Evolutionary conservation across 2,797 vertebrate species (phyloP), one percentile per base, ranked within the genome.

Genomic region (Tauraco hartlaubi): DNA sequence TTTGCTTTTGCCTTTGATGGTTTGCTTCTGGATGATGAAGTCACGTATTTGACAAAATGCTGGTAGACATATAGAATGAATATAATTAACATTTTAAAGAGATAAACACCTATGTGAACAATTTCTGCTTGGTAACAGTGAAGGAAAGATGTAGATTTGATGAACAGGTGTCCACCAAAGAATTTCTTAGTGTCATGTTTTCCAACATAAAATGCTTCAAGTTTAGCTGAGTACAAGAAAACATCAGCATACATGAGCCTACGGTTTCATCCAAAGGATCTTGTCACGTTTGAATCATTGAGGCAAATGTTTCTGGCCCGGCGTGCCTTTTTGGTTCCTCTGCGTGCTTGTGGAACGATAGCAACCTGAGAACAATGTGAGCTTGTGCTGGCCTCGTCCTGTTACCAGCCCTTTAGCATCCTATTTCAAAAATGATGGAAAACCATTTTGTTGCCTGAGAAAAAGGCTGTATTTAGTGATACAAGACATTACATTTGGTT

Each of bases 71-170:
- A 20, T 14, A 52, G 46, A 58, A 56, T 20, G 5, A 66, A 54
- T 74, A 64, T 26, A 79, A 54, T 39, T 33, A 54, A 46, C 11
- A 54, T 59, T 84, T 82, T 41, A 86, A 92, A 77, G 72, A 84
- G 64, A 41, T 72, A 94, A 92, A 59, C 77, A 71, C 48, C 8
- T n/a, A 26, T 12, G 22, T 37, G 79, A 87, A 85, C 66, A 88
- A 23, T 69, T 94, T 97, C 82, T 95, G 81, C 68, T 94, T 88
- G 77, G 83, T 93, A 43, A 71, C 82, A 91, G 64, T 63, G 52
- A 59, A 63, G 46, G 58, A 84, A 93, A 92, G 21, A 64, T 68
- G 33, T 85, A 74, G 41, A 59, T 90, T 93, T 90, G 83, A 90
- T 74, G 77, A 96, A 78, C 31, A 92, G 62, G 58, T 85, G 73